phyloP scores from a whole-genome alignment of 2,113 vertebrate species.

The Corythoichthys intestinalis region DNA sequence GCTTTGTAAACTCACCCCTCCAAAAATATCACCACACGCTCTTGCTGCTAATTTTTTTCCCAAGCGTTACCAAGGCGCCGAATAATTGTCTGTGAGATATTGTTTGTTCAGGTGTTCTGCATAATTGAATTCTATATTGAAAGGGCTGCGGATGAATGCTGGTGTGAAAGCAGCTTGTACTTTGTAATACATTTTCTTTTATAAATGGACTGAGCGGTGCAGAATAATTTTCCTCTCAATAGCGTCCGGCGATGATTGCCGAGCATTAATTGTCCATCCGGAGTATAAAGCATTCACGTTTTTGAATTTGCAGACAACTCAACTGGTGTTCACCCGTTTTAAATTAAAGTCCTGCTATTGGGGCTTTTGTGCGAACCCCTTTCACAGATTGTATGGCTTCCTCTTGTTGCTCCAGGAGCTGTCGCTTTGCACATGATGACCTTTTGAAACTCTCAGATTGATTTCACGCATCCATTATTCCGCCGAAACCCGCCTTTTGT shows the following conservation, averaged over 20 bases:
- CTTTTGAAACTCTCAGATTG: constrained; percentile 66
- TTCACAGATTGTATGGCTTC: constrained; percentile 40
- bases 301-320: constrained; percentile 58
- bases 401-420: constrained; percentile 28
- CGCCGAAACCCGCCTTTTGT: constrained; percentile 50
- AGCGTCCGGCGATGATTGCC: constrained; percentile 46
- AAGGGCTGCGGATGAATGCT: constrained; percentile 62
- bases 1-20: constrained; percentile 52
- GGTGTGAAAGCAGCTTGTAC: constrained; percentile 49
- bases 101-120: constrained; percentile 78
- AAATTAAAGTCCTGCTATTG: constrained; percentile 56
- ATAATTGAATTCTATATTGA: constrained; percentile 75
- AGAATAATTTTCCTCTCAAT: constrained; percentile 61
- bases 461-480: constrained; percentile 65
- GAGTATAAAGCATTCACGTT: constrained; percentile 45
- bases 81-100: constrained; percentile 73
- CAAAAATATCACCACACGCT: constrained; percentile 70
- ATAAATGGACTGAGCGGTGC: constrained; percentile 42
- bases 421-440: constrained; percentile 55
- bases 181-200: constrained; percentile 61
- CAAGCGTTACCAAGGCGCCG: constrained; percentile 65
- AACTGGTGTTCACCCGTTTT: constrained; percentile 52
- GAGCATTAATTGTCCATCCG: constrained; percentile 56
- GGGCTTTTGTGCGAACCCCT: constrained; percentile 34
- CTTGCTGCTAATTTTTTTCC: constrained; percentile 74